Evolutionary conservation across 2,888 invertebrate genomes (phyloP).

Genomic region (Scaptomyza caliginosa): DNA sequence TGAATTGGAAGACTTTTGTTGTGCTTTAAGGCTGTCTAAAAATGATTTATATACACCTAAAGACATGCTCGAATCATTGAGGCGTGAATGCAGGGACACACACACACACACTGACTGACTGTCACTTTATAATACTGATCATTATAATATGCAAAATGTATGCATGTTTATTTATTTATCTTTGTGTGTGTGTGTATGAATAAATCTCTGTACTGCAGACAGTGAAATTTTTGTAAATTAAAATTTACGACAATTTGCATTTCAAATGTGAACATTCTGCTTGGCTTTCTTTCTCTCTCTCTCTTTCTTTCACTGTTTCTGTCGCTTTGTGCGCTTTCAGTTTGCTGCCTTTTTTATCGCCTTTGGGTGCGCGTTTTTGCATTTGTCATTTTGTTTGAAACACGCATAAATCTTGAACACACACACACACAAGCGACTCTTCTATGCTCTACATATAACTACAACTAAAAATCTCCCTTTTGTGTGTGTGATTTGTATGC

Average conservation of each 20-base stretch:
- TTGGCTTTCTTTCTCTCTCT: conserved; percentile 10
- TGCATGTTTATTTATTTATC: not conserved
- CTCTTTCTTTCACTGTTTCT: conserved; percentile 5
- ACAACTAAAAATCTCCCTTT: not conserved
- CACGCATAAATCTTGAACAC: conserved; percentile 69
- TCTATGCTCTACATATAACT: conserved; percentile 1
- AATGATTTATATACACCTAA: not conserved
- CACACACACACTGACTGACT: not conserved
- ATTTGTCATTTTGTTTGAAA: conserved; percentile 64
- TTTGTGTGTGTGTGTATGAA: conserved; percentile 41
- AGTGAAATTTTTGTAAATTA: conserved; percentile 61
- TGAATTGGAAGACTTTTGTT: conserved; percentile 36
- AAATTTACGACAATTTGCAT: conserved; percentile 76
- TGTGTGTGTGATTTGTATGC: conserved; percentile 59
- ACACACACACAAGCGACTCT: not conserved
- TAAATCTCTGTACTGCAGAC: conserved; percentile 54
- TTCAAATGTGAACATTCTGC: conserved; percentile 53
- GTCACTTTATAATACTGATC: conserved; percentile 51
- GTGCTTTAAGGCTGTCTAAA: conserved; percentile 12
- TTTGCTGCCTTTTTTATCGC: conserved; percentile 48
- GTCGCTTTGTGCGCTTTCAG: conserved; percentile 11
- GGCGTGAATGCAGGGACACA: conserved; percentile 59
- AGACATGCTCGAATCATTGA: conserved; percentile 47
- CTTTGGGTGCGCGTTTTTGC: conserved; percentile 50
- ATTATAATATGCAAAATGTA: conserved; percentile 46